Conservation (phyloP, 2,888 invertebrate genomes). For the Adineta ricciae region DNA sequence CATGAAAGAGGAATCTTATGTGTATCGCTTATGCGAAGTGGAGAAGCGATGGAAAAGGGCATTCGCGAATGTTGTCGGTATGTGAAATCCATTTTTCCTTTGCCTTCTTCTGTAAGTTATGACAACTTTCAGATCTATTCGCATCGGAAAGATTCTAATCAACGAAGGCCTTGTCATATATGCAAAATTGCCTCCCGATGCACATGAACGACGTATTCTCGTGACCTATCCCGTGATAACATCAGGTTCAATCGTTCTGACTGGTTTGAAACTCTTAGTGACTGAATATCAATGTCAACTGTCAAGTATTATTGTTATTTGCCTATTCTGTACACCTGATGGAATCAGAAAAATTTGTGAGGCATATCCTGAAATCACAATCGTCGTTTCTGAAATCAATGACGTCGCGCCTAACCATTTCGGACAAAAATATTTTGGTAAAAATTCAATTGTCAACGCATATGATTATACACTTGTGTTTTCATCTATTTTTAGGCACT, state of each 20-base stretch:
- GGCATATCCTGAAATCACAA: constrained; percentile 18
- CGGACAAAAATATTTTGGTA: constrained; percentile 32
- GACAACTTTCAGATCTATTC: constrained; percentile 59
- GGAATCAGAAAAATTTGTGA: constrained; percentile 24
- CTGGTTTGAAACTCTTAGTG: constrained; percentile 21
- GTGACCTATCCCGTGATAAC: constrained; percentile 91
- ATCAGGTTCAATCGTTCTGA: constrained; percentile 24
- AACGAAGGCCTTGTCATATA: constrained; percentile 88
- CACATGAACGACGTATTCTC: constrained; percentile 71
- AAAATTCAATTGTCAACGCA: neutral
- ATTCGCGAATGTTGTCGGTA: constrained; percentile 78
- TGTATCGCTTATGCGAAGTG: constrained; percentile 76
- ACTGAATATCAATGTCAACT: constrained; percentile 22
- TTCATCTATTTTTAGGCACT: neutral
- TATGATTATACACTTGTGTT: no score
- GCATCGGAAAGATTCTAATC: constrained; percentile 93
- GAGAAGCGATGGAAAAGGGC: constrained; percentile 77
- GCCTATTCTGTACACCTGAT: constrained; percentile 22
- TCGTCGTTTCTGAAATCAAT: constrained; percentile 29
- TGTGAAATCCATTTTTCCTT: no score
- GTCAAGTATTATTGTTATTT: constrained; percentile 26
- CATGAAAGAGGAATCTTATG: constrained; percentile 96
- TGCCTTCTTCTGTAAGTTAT: no score
- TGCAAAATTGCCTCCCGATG: constrained; percentile 88
- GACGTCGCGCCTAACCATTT: constrained; percentile 20